phyloP scores from a whole-genome alignment of 2,888 invertebrate genomes.

The Metacarcinus magister region DNA sequence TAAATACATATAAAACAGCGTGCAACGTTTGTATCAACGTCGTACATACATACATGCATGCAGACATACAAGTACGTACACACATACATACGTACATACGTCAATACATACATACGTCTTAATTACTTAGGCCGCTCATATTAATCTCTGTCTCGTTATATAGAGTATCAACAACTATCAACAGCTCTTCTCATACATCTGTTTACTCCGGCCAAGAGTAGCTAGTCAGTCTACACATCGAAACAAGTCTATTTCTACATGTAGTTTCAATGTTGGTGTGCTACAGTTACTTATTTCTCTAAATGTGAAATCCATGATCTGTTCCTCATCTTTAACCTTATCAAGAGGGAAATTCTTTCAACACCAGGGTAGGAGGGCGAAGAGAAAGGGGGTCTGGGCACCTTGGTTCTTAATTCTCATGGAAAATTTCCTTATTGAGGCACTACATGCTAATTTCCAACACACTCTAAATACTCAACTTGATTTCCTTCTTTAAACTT shows the following conservation, averaged over 20 bases:
- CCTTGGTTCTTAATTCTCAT: not conserved
- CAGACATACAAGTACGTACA: not conserved
- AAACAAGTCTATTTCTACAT: slow-evolving; percentile 21
- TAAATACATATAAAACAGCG: slow-evolving; percentile 46
- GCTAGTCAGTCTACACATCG: not conserved
- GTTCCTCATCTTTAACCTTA: not conserved
- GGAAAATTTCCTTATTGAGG: not conserved
- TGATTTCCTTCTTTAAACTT: not conserved
- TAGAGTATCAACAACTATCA: not conserved
- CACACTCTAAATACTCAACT: not conserved
- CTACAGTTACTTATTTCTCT: not conserved
- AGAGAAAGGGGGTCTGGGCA: not conserved
- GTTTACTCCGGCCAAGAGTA: not conserved
- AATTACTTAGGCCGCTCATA: not conserved
- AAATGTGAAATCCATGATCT: not conserved
- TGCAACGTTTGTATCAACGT: not conserved
- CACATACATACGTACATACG: not conserved
- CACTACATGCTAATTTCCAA: slow-evolving; percentile 20
- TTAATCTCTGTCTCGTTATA: not conserved
- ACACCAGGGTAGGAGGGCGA: not conserved
- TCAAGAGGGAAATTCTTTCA: not conserved
- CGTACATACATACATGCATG: not conserved
- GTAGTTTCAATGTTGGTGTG: not conserved
- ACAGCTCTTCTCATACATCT: not conserved
- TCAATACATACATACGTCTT: slow-evolving; percentile 16